Base-by-base conservation (phyloP, 2,797 vertebrate genomes). In the Lagodon rhomboides region DNA sequence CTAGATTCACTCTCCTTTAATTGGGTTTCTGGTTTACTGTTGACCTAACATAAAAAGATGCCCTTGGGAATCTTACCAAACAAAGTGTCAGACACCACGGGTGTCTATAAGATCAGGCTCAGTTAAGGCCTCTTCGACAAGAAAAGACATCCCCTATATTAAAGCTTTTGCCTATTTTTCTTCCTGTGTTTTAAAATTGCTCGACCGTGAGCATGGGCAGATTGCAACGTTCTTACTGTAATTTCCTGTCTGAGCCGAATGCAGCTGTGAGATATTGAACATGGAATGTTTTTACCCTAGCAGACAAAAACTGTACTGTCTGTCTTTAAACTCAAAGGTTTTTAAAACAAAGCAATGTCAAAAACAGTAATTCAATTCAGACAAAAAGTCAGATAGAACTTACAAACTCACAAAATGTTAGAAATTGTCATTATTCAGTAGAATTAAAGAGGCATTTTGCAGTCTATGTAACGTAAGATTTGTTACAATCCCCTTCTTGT, bases 1-100 rank as follows among this genome's bases (percentile, higher is more conserved):
- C 34, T 22, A 15, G 20, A 59, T 75, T 27, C 27, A 54, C 43
- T 22, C 58, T 58, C 46, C 16, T 68, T 70, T 61, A 78, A 66
- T 75, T 64, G 46, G 63, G 46, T 62, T 46, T 75, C 43, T 56
- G 13, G 1, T 54, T 67, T 59, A 68, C 66, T 74, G 44, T 78
- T 25, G 46, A 62, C 41, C 30, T 23, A 41, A 55, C 23, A 55
- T 44, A 16, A 27, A 60, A 30, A 20, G 47, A 54, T 44, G 22
- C 46, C 59, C 47, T 55, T n/a, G 49, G 18, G 49, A 77, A 49
- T 47, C 27, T 27, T 59, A 65, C 54, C 34, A 38, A 17, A 46
- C 27, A 54, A 17, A 68, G 61, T 64, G 53, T 59, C 18, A 53
- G 60, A 56, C 3, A 4, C 68, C 22, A 51, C 4, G 1, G 43